phyloP scores from a whole-genome alignment of 1,140 invertebrate species.

The Pseudomyrmex sp. region DNA sequence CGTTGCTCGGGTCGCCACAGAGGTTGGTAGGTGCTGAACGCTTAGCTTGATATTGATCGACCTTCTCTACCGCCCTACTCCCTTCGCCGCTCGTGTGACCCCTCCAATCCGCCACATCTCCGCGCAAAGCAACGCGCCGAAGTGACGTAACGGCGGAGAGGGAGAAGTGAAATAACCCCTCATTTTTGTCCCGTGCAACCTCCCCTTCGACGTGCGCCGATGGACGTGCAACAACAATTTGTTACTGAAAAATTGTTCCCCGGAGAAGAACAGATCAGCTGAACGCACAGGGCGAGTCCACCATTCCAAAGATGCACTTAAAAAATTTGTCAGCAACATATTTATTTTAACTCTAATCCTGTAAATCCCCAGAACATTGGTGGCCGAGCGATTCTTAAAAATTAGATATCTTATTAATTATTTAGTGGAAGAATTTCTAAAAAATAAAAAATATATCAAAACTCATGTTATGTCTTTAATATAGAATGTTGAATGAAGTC shows the following conservation, averaged over 20 bases:
- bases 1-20: slow-evolving; percentile 54
- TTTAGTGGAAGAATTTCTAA: too few species aligned
- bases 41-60: slow-evolving; percentile 81
- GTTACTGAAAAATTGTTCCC: slow-evolving; percentile 41
- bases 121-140: slow-evolving; percentile 41
- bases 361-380: too few species aligned
- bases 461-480: too few species aligned
- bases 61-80: slow-evolving; percentile 67
- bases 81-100: slow-evolving; percentile 46
- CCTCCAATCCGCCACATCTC: slow-evolving; percentile 57
- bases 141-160: slow-evolving; percentile 54
- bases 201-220: slow-evolving; percentile 12
- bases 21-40: slow-evolving; percentile 70
- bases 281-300: neutral
- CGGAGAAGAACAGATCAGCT: slow-evolving; percentile 1
- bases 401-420: too few species aligned
- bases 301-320: slow-evolving; percentile 37
- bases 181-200: slow-evolving; percentile 11
- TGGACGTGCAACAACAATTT: slow-evolving; percentile 48
- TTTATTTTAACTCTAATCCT: neutral
- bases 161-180: slow-evolving; percentile 29
- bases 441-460: too few species aligned
- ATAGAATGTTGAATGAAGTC: too few species aligned
- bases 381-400: too few species aligned
- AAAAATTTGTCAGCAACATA: slow-evolving; percentile 12